A percentile compares a stretch with the other conserved stretches of the same genome.
Conservation (phyloP, 2,888 invertebrate species). For the Brachypalpus laphriformis region DNA sequence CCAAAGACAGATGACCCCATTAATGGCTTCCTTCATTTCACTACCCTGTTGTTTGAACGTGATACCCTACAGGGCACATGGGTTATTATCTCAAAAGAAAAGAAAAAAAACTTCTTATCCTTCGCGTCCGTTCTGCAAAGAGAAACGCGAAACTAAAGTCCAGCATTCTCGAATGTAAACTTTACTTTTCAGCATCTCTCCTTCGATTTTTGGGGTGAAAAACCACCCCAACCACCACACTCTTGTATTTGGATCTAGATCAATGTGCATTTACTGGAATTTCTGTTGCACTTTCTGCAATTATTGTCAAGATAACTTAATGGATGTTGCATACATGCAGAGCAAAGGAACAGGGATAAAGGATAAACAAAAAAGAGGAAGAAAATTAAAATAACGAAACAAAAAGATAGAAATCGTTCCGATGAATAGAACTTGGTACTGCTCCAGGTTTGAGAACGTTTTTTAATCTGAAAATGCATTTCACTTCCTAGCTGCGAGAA, state of each 20-base stretch:
- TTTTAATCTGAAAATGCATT: conserved; percentile 63
- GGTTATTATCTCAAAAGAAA: not conserved
- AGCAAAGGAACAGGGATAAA: not conserved
- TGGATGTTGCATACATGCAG: conserved; percentile 32
- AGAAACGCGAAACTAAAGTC: not conserved
- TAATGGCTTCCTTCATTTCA: conserved; percentile 42
- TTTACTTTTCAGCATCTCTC: not conserved
- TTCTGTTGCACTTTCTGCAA: conserved; percentile 56
- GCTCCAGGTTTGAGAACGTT: conserved; percentile 35
- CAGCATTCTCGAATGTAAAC: not conserved
- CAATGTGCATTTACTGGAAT: conserved; percentile 47
- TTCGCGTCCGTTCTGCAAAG: conserved; percentile 28
- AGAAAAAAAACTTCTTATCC: conserved; percentile 21
- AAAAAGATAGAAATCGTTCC: not conserved
- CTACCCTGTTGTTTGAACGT: not conserved
- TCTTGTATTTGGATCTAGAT: conserved; percentile 26
- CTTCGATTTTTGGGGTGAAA: no score
- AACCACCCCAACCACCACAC: not conserved
- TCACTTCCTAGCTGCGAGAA: conserved; percentile 14
- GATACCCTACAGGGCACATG: not conserved
- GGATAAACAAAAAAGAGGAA: not conserved
- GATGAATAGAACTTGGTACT: conserved; percentile 56
- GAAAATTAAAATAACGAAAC: conserved; percentile 42
- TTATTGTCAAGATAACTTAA: conserved; percentile 64
- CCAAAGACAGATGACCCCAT: conserved; percentile 72